Evolutionary conservation across 92 coral and sea anemone genomes (phyloP), one percentile per base, ranked within the genome.

Genomic region (Chrysogorgia sp.): DNA sequence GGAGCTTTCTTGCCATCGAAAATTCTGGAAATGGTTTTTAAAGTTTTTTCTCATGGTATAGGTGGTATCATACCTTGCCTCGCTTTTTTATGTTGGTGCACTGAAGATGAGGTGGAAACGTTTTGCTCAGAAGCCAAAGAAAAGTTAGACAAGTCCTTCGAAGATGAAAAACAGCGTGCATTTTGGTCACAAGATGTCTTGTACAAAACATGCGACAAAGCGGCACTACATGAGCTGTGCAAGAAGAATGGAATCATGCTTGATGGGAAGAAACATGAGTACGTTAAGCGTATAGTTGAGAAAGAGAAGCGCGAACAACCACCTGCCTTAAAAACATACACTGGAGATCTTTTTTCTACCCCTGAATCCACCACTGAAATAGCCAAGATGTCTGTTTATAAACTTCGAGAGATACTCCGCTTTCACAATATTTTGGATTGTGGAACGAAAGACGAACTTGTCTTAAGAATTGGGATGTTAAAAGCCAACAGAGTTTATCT

Each of bases 261-360:
- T 0, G 90, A 86, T 57, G 90, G 89, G 22, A 85, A 85, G 34
- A 85, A 70, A 43, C 86, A 85, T 33, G 82, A 85, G 47, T 58
- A 76, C 59, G 87, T 82, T 7, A 60, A 67, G 52, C 77, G 87
- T 7, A 45, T 82, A 4, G 81, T 82, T 10, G 87, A 86, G 59
- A 67, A 60, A 50, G 26, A 65, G 37, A 40, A 68, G 0, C 64
- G 49, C 14, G 15, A 71, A 23, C 28, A 12, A 34, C 83, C 90
- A 48, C 79, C 83, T 26, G 60, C 50, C 26, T n/a, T 86, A 8
- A 47, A 75, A 6, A 60, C 26, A 2, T 86, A 86, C 63, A 20
- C 48, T 15, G 87, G 84, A 26, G 26, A 76, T 12, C 48, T 86
- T 2, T 7, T 24, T n/a, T 82, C 55, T 1, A 72, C 75, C 34